A percentile compares a stretch with the other conserved stretches of the same genome.
Conservation (phyloP, 37 sponge, comb jelly and placozoan genomes). For the Crambe crambe region DNA sequence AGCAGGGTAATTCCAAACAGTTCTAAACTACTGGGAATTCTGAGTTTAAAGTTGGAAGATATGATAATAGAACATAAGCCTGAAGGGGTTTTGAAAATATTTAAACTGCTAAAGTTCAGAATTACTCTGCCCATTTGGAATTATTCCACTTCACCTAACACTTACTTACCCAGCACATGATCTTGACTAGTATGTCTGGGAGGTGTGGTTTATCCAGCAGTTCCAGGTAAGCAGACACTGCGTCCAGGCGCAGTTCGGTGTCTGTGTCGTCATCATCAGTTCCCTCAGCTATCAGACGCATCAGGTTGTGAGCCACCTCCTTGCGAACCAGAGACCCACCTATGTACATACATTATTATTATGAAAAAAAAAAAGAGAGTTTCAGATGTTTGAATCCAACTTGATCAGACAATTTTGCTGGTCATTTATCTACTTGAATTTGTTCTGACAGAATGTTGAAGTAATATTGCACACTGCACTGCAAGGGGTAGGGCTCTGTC, state of each 20-base stretch:
- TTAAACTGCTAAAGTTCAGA: too few relatives aligned
- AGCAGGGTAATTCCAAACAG: too few relatives aligned
- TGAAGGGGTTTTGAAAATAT: too few relatives aligned
- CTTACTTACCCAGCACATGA: conserved; percentile 78
- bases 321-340: conserved; percentile 64
- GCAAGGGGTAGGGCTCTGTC: not conserved
- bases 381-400: not conserved
- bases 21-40: too few relatives aligned
- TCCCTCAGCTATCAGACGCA: conserved; percentile 92
- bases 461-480: not conserved
- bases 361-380: conserved; percentile 1
- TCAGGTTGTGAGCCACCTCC: conserved; percentile 87
- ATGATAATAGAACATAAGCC: too few relatives aligned
- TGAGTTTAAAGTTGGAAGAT: too few relatives aligned
- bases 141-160: too few relatives aligned
- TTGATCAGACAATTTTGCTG: too few relatives aligned
- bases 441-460: too few relatives aligned
- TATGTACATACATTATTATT: not conserved
- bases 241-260: conserved; percentile 63
- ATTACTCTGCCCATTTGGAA: too few relatives aligned
- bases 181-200: conserved; percentile 70
- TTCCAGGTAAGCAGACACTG: conserved; percentile 66
- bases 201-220: conserved; percentile 69
- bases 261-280: conserved; percentile 76
- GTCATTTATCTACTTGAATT: too few relatives aligned